A percentile compares a stretch with the other conserved stretches of the same genome.
Evolutionary conservation across 2,888 invertebrate species (phyloP).

Genomic region (Seladonia tumulorum): DNA sequence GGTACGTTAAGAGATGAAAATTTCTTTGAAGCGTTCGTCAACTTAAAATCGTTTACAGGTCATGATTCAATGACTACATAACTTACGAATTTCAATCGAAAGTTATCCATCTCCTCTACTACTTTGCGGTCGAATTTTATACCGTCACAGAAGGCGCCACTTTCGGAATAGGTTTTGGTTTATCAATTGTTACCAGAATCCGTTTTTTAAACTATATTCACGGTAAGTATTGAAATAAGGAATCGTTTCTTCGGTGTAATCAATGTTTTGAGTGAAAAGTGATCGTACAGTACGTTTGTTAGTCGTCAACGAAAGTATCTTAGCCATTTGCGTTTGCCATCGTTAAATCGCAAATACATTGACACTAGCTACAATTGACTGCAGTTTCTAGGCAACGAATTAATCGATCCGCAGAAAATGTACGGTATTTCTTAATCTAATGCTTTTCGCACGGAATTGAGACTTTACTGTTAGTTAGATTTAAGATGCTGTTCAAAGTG

Average conservation of each 20-base stretch:
- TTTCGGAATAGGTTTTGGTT: slow-evolving; percentile 15
- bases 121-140: slow-evolving; percentile 31
- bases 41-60: not conserved
- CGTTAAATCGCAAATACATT: slow-evolving; percentile 7
- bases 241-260: not conserved
- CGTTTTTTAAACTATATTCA: slow-evolving; percentile 8
- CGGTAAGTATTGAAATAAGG: slow-evolving; percentile 33
- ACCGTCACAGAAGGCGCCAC: slow-evolving; percentile 49
- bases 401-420: slow-evolving; percentile 71
- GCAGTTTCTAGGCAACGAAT: slow-evolving; percentile 81
- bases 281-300: not conserved
- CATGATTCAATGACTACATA: not conserved
- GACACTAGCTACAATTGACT: slow-evolving; percentile 72
- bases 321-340: not conserved
- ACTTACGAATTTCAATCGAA: not conserved
- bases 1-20: not conserved
- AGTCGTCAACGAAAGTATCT: not conserved
- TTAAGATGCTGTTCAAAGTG: not conserved
- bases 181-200: slow-evolving; percentile 23
- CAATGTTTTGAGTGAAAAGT: not conserved
- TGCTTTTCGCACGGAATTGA: not conserved
- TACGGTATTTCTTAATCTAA: slow-evolving; percentile 3
- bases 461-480: not conserved
- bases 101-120: slow-evolving; percentile 6
- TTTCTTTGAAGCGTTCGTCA: not conserved